Percentiles rank a stretch among this genome's conserved stretches.
phyloP scores from a whole-genome alignment of 2,797 vertebrate species.

The Dipus sagitta region DNA sequence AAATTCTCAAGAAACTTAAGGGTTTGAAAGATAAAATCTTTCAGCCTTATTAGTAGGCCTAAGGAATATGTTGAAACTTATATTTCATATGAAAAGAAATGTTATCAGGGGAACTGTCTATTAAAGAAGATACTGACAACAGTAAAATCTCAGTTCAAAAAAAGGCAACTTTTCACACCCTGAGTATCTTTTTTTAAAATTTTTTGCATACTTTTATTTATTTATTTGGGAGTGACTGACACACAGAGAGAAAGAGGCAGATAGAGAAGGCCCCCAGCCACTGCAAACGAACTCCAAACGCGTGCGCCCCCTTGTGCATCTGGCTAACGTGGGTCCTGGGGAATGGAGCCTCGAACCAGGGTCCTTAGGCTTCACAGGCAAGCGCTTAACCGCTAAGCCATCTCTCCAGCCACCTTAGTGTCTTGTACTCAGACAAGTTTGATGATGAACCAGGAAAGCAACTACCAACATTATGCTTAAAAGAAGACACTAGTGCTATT shows the following conservation, averaged over 20 bases:
- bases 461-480: not conserved
- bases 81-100: not conserved
- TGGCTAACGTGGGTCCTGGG: too few relatives aligned
- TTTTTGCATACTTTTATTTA: too few relatives aligned
- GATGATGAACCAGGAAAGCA: constrained; percentile 22
- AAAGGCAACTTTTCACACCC: not conserved
- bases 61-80: not conserved
- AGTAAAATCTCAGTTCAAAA: not conserved
- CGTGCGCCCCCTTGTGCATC: too few relatives aligned
- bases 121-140: not conserved
- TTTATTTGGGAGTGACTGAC: too few relatives aligned
- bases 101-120: not conserved
- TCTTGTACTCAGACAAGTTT: not conserved
- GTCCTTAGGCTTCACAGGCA: too few relatives aligned
- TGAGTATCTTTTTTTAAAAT: not conserved
- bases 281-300: too few relatives aligned
- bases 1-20: constrained; percentile 61
- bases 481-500: not conserved
- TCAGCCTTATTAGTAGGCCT: not conserved
- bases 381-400: too few relatives aligned
- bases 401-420: not conserved
- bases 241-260: too few relatives aligned
- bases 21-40: constrained; percentile 29
- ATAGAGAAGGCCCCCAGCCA: too few relatives aligned
- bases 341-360: too few relatives aligned